A percentile compares a stretch with the other conserved stretches of the same genome.
Evolutionary conservation across 1,140 invertebrate species (phyloP).

Genomic region (Geopemphigus sp.): DNA sequence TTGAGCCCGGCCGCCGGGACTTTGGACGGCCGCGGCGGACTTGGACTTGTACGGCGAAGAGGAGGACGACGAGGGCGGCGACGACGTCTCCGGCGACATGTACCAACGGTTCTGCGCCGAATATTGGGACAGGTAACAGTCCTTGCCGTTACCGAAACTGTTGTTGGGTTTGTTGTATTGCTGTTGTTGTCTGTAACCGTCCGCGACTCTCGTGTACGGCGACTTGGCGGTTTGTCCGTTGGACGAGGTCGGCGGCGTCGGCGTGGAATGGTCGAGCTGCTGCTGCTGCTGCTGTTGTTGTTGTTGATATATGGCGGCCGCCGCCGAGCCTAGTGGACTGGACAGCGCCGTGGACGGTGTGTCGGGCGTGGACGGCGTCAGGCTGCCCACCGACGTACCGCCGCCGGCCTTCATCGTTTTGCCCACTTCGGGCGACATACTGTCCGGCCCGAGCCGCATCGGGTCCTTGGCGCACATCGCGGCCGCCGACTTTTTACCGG

Average conservation of each 20-base stretch:
- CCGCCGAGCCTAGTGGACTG: conserved; percentile 55
- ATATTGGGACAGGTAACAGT: conserved; percentile 27
- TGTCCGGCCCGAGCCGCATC: conserved; percentile 25
- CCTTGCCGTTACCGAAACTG: conserved; percentile 37
- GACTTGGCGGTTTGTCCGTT: conserved; percentile 54
- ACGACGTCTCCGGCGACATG: conserved; percentile 29
- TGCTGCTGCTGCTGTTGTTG: conserved; percentile 15
- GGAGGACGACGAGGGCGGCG: conserved; percentile 19
- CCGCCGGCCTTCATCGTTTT: conserved; percentile 50
- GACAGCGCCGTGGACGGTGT: conserved; percentile 61
- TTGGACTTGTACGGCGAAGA: conserved; percentile 43
- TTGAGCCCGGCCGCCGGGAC: conserved; percentile 51
- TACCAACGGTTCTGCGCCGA: conserved; percentile 21
- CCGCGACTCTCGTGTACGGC: conserved; percentile 4
- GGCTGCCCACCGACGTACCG: conserved; percentile 59
- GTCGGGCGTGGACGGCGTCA: conserved; percentile 67
- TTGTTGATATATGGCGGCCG: conserved; percentile 58
- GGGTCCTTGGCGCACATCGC: conserved; percentile 50
- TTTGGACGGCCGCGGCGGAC: conserved; percentile 53
- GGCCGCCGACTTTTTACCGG: conserved; percentile 47
- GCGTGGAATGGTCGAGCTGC: conserved; percentile 51
- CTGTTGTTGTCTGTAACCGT: conserved; percentile 51
- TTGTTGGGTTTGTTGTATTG: conserved; percentile 53
- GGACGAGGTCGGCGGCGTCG: conserved; percentile 53
- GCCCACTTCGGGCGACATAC: conserved; percentile 50